Percentiles rank a stretch among this genome's conserved stretches.
These are phyloP conservation scores for Fragum whitleyi DNA, from an alignment of 2,888 invertebrate genomes.

Conservation along the genomic window DNA sequence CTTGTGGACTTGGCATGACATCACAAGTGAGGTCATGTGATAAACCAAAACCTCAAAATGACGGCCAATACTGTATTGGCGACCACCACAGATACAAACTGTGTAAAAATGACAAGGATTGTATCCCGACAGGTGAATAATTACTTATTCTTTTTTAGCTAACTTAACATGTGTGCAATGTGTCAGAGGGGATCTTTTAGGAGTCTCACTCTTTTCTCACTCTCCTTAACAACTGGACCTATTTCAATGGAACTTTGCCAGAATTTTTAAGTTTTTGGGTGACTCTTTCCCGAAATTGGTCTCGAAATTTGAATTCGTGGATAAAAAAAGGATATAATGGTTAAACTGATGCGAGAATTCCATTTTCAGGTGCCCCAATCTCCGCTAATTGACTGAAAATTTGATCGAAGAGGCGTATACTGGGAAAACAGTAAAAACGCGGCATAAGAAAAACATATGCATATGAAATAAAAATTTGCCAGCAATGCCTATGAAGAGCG, in stretches of 20 bases:
- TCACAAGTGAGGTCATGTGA: conserved; percentile 11
- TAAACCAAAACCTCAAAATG: conserved; percentile 3
- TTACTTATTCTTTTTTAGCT: neutral
- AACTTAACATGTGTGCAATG: neutral
- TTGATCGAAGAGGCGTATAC: too few species aligned
- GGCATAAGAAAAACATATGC: too few species aligned
- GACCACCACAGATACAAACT: neutral
- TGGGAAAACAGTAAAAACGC: too few species aligned
- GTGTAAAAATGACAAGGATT: neutral
- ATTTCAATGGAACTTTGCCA: too few species aligned
- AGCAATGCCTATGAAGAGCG: too few species aligned
- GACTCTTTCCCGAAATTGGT: too few species aligned
- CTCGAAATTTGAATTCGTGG: too few species aligned
- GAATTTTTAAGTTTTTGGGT: neutral
- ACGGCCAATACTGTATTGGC: neutral
- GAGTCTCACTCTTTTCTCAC: neutral
- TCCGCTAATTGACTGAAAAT: too few species aligned
- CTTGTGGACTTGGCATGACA: conserved; percentile 9
- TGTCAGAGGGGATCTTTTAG: neutral
- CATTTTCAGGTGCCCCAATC: too few species aligned
- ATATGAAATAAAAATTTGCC: too few species aligned
- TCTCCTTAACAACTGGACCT: neutral
- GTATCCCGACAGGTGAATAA: neutral
- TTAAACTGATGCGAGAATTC: too few species aligned
- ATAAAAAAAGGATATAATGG: too few species aligned